These are phyloP conservation scores for Cancer borealis DNA, from an alignment of 2,888 invertebrate genomes.

Conservation along the genomic window DNA sequence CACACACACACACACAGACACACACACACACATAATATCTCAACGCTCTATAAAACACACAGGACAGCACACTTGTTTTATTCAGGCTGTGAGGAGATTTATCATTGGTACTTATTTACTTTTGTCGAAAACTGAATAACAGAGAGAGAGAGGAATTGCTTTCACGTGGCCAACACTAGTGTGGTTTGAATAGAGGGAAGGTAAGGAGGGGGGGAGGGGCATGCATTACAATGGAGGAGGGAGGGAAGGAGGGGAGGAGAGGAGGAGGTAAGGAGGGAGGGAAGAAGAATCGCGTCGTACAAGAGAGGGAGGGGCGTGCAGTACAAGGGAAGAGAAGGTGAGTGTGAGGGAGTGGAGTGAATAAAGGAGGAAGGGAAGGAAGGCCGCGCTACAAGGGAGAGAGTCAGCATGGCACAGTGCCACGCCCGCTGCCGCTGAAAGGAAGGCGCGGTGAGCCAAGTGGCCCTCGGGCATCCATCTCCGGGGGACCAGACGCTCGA, in stretches of 20 bases:
- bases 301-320: background rate
- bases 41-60: no score
- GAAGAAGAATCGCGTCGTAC: background rate
- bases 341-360: background rate
- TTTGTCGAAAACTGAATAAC: no score
- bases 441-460: constrained; percentile 11
- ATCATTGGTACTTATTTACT: no score
- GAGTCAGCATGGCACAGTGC: constrained; percentile 14
- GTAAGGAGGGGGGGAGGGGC: background rate
- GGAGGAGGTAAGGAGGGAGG: background rate
- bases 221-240: background rate
- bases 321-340: background rate
- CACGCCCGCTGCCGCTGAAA: background rate
- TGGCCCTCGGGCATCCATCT: background rate
- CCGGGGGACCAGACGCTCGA: background rate
- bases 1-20: constrained; percentile 27
- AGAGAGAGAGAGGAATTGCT: no score
- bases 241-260: background rate
- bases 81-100: no score
- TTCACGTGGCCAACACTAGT: no score
- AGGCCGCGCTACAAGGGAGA: background rate
- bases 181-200: no score
- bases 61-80: background rate
- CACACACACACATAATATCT: background rate
- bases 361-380: background rate